These are phyloP conservation scores for Micromys minutus DNA, from an alignment of 2,113 vertebrate genomes.

Conservation along the genomic window DNA sequence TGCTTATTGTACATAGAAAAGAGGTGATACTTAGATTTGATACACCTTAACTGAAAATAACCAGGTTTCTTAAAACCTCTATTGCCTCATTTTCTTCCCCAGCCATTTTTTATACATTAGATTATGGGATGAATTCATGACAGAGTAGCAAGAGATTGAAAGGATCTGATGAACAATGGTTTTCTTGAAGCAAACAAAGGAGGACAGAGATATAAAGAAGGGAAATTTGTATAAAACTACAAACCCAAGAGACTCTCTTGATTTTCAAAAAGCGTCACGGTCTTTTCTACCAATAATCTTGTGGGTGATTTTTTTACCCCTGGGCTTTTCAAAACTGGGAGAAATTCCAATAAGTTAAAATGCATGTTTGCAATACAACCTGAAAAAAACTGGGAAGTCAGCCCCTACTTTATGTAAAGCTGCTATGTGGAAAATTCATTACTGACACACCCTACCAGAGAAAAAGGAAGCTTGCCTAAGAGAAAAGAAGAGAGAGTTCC, in stretches of 20 bases:
- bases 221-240: not conserved
- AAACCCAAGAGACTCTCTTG: not conserved
- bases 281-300: not conserved
- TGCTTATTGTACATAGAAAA: not conserved
- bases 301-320: not conserved
- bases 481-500: not conserved
- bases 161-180: not conserved
- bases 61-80: not conserved
- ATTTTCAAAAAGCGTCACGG: not conserved
- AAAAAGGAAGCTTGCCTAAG: not conserved
- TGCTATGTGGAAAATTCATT: not conserved
- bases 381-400: not conserved
- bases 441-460: not conserved
- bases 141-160: not conserved
- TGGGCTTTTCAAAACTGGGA: slow-evolving; percentile 24
- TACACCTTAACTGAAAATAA: not conserved
- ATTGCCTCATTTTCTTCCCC: not conserved
- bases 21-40: not conserved
- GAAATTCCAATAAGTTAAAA: not conserved
- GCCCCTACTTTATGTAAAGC: not conserved
- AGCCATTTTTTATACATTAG: not conserved
- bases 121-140: not conserved
- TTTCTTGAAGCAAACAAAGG: not conserved
- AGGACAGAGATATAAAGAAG: not conserved
- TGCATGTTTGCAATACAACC: not conserved